Percentiles rank a stretch among this genome's conserved stretches.
Conservation (phyloP, 2,888 invertebrate genomes). For the Nebria brevicollis region DNA sequence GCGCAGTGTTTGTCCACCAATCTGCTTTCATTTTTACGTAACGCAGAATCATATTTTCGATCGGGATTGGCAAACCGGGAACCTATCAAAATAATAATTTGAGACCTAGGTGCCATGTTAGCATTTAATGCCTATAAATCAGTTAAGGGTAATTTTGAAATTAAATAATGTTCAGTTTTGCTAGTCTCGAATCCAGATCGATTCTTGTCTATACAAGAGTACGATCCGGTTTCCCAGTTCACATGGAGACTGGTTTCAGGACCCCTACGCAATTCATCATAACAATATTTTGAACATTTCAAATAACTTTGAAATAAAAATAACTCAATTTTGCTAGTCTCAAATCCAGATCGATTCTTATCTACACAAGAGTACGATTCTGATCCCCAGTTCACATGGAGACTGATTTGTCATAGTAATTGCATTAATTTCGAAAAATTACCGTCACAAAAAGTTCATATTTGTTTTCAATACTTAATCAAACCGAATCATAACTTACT, state of each 20-base stretch:
- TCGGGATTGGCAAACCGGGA: conserved; percentile 97
- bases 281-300: not conserved
- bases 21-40: conserved; percentile 99
- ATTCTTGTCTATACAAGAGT: conserved; percentile 37
- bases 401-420: conserved; percentile 46
- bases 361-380: conserved; percentile 52
- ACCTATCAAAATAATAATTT: conserved; percentile 66
- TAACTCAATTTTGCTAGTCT: conserved; percentile 26
- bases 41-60: conserved; percentile 99
- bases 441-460: too few species aligned
- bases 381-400: conserved; percentile 65
- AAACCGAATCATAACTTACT: conserved; percentile 63
- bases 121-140: too few species aligned
- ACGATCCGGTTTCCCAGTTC: conserved; percentile 64
- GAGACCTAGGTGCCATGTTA: not conserved
- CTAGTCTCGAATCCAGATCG: conserved; percentile 35
- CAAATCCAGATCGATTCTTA: conserved; percentile 28
- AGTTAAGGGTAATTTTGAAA: too few species aligned
- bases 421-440: not conserved
- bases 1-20: conserved; percentile 99
- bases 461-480: too few species aligned
- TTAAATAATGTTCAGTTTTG: conserved; percentile 19
- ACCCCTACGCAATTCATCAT: conserved; percentile 50
- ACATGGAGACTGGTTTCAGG: conserved; percentile 56
- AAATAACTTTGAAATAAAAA: not conserved